These are phyloP conservation scores for Catharus minimus DNA, from an alignment of 2,113 vertebrate species.

Conservation along the genomic window DNA sequence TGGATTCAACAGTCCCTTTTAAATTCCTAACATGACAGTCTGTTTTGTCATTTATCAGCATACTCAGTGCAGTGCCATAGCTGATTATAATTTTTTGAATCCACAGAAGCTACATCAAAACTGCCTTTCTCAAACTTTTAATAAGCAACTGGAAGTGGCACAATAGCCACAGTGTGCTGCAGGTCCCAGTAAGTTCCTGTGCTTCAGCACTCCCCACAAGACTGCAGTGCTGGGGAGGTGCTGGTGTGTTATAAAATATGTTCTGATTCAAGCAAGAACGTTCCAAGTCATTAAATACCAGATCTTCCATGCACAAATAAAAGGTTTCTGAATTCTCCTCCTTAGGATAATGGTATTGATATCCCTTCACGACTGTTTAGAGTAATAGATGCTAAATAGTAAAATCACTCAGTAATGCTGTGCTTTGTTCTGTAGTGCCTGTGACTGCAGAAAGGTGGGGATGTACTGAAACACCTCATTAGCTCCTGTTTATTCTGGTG, in stretches of 20 bases:
- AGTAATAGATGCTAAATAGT: background rate
- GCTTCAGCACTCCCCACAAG: background rate
- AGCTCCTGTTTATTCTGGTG: background rate
- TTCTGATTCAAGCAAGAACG: background rate
- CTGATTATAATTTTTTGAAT: background rate
- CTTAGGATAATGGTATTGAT: background rate
- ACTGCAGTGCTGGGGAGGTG: background rate
- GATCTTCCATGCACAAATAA: background rate
- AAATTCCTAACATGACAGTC: background rate
- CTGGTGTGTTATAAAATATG: background rate
- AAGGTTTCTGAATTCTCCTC: background rate
- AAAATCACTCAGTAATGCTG: background rate
- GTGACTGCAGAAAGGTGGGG: background rate
- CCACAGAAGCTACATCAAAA: background rate
- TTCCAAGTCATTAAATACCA: conserved; percentile 19
- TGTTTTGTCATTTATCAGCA: background rate
- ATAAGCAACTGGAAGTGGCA: background rate
- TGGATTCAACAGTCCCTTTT: background rate
- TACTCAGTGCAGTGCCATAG: background rate
- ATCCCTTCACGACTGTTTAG: background rate
- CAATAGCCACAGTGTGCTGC: background rate
- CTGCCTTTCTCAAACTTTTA: background rate
- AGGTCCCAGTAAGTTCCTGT: background rate
- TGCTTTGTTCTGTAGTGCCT: background rate
- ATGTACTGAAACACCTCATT: background rate